A percentile compares a stretch with the other conserved stretches of the same genome.
Evolutionary conservation across 2,113 vertebrate genomes (phyloP).

Genomic region (Thalassoma bifasciatum): DNA sequence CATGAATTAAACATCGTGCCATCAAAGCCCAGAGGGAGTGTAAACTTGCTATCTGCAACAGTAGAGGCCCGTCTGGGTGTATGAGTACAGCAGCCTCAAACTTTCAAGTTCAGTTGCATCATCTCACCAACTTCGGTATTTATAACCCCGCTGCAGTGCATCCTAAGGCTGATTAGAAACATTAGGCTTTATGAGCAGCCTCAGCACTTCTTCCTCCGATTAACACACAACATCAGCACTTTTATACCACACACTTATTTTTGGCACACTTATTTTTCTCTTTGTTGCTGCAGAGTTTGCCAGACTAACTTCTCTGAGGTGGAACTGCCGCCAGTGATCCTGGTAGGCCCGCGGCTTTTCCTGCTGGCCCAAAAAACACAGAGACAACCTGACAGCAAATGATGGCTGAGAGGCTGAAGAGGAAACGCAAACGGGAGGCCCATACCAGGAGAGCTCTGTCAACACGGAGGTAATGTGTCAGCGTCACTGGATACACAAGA

Average conservation of each 20-base stretch:
- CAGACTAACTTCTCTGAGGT: conserved; percentile 21
- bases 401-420: conserved; percentile 27
- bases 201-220: conserved; percentile 68
- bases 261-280: conserved; percentile 36
- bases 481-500: conserved; percentile 47
- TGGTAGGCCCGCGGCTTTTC: conserved; percentile 42
- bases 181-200: conserved; percentile 58
- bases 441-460: conserved; percentile 39
- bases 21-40: conserved; percentile 48
- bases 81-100: conserved; percentile 20
- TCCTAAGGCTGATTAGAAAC: conserved; percentile 69
- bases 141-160: conserved; percentile 49
- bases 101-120: conserved; percentile 52
- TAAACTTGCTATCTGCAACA: conserved; percentile 35
- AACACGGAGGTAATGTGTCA: conserved; percentile 40
- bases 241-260: conserved; percentile 58
- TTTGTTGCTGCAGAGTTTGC: conserved; percentile 45
- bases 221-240: conserved; percentile 69
- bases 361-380: conserved; percentile 14
- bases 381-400: conserved; percentile 25
- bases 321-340: conserved; percentile 29
- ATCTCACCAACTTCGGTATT: conserved; percentile 58
- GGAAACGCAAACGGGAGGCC: conserved; percentile 38
- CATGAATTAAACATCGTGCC: conserved; percentile 65
- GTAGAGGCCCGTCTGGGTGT: conserved; percentile 11